Percentiles rank a stretch among this genome's conserved stretches.
Conservation (phyloP, 2,888 invertebrate species). For the Entomobrya proxima region DNA sequence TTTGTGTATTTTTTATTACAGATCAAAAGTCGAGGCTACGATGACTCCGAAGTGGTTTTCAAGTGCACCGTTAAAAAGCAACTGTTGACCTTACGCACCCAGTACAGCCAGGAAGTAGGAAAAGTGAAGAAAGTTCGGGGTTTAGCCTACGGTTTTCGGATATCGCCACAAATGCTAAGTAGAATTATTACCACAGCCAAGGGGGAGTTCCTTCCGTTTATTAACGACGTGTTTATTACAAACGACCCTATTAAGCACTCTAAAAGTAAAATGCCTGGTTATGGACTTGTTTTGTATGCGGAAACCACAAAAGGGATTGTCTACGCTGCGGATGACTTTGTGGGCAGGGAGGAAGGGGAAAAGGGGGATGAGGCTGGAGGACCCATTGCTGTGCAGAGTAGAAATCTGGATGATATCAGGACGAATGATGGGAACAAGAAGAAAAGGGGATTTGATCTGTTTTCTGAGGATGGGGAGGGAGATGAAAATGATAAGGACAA, state of each 20-base stretch:
- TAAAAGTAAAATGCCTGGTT: slow-evolving; percentile 88
- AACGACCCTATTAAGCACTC: slow-evolving; percentile 94
- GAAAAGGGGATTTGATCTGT: slow-evolving; percentile 71
- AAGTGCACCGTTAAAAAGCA: slow-evolving; percentile 91
- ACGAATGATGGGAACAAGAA: background rate
- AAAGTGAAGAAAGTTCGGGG: slow-evolving; percentile 96
- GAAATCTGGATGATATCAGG: slow-evolving; percentile 57
- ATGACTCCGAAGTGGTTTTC: slow-evolving; percentile 85
- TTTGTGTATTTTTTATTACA: slow-evolving; percentile 41
- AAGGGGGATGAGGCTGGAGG: slow-evolving; percentile 30
- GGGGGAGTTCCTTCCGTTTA: slow-evolving; percentile 90
- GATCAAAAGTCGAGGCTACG: slow-evolving; percentile 72
- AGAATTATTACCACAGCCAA: slow-evolving; percentile 95
- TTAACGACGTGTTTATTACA: slow-evolving; percentile 96
- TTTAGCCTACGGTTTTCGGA: slow-evolving; percentile 90
- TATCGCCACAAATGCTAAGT: slow-evolving; percentile 95
- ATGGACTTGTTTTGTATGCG: slow-evolving; percentile 73
- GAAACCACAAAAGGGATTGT: slow-evolving; percentile 73
- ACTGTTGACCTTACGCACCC: slow-evolving; percentile 84
- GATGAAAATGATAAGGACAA: slow-evolving; percentile 59
- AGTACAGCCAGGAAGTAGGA: slow-evolving; percentile 82
- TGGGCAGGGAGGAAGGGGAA: slow-evolving; percentile 67
- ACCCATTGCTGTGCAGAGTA: background rate
- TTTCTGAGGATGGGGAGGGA: slow-evolving; percentile 56
- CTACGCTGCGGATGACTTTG: slow-evolving; percentile 73